Evolutionary conservation across 2,797 vertebrate species (phyloP).

Genomic region (Okamejei kenojei): DNA sequence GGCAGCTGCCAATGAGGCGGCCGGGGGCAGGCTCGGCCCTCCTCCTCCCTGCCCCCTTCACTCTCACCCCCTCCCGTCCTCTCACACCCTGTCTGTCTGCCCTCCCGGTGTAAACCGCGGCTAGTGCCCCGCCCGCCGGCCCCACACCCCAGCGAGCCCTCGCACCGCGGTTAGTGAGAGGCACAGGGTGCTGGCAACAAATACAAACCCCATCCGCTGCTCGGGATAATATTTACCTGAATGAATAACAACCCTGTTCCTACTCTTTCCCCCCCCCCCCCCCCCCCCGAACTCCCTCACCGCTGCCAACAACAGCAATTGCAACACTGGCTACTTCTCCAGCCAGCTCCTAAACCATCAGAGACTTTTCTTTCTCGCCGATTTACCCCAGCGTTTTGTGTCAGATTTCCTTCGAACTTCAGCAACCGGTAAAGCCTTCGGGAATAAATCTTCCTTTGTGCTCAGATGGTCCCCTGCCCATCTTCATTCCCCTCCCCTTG

Average conservation of each 20-base stretch:
- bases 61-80: no score
- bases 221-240: background rate
- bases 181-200: slow-evolving; percentile 40
- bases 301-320: background rate
- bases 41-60: no score
- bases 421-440: background rate
- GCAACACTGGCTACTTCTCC: background rate
- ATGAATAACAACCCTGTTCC: slow-evolving; percentile 21
- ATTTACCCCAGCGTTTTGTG: no score
- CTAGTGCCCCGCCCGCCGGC: no score
- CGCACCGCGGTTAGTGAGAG: background rate
- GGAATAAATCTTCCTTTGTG: background rate
- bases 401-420: background rate
- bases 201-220: slow-evolving; percentile 12
- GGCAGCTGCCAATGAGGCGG: slow-evolving; percentile 59
- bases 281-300: background rate
- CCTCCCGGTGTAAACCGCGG: background rate
- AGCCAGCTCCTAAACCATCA: background rate
- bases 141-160: slow-evolving; percentile 43
- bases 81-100: no score
- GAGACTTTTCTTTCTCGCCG: background rate
- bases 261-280: no score
- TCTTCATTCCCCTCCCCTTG: background rate
- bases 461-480: background rate
- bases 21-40: slow-evolving; percentile 42